Base-by-base conservation (phyloP, 2,888 invertebrate species). In the Coenonympha arcania region DNA sequence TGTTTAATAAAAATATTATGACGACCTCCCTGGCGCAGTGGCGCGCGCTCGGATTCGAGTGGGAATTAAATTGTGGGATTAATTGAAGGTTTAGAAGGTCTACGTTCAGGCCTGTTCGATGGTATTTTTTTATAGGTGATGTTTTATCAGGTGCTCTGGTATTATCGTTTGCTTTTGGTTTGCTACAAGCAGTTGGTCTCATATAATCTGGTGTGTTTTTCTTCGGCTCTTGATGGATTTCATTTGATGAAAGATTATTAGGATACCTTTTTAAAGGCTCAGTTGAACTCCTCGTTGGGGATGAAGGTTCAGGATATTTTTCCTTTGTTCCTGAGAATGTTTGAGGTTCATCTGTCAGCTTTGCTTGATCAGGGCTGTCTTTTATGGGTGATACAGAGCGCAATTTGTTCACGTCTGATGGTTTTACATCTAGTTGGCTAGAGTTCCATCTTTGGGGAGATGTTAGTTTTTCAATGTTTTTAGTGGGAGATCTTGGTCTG, bases 151-250 rank as follows among this genome's bases (percentile, higher is more conserved):
- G 30, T 20, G 52, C 31, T 9, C 44, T 37, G 15, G 41, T 8
- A 5, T 49, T 31, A 15, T 37, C 40, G 20, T 15, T 13, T 28
- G 24, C 19, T 37, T 56, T 68, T 1, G 62, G 51, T 52, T 68
- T 63, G 41, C 62, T 69, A 5, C 67, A 57, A 49, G 64, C 68
- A 15, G 73, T 79, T 24, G 76, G 73, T 59, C 54, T 72, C 74
- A 74, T 76, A 54, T 75, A 79, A 15, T 69, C 71, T 5, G 79
- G 79, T 52, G 69, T 67, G 34, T 11, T 28, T 44, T 49, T 37
- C 18, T 53, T 50, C n/a, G 16, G 19, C 18, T 19, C 40, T 48
- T 37, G 26, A 9, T 41, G 28, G 16, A 33, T 55, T 62, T 18
- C 53, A 30, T 41, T 18, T 24, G 50, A 50, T 13, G 51, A 52